Evolutionary conservation across 2,888 invertebrate genomes (phyloP).

Genomic region (Rhogogaster chlorosoma): DNA sequence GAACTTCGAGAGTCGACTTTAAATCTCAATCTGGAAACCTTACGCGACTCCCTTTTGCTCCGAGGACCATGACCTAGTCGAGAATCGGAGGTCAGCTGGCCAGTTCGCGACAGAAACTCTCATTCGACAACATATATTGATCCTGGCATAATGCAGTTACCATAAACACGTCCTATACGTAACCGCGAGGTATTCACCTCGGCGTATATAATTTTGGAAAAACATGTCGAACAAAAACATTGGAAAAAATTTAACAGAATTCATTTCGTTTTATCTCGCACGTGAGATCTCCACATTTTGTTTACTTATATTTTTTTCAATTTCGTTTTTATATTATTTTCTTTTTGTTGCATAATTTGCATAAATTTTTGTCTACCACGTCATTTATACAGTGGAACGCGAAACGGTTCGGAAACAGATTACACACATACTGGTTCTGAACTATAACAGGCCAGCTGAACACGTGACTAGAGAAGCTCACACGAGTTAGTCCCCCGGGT

Average conservation of each 20-base stretch:
- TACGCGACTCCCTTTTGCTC: slow-evolving; percentile 34
- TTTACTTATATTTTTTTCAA: not conserved
- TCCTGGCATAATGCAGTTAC: not conserved
- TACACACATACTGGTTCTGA: not conserved
- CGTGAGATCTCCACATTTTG: not conserved
- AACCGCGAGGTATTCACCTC: not conserved
- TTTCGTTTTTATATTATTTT: not conserved
- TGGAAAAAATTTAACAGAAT: not conserved
- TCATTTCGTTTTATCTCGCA: not conserved
- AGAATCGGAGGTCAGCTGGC: slow-evolving; percentile 8
- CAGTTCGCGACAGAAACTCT: not conserved
- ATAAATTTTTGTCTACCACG: not conserved
- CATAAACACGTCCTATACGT: not conserved
- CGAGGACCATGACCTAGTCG: slow-evolving; percentile 44
- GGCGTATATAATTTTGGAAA: not conserved
- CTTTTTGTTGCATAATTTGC: not conserved
- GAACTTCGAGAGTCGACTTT: not conserved
- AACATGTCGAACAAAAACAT: not conserved
- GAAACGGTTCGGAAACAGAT: slow-evolving; percentile 2
- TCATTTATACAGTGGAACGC: not conserved
- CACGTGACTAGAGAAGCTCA: slow-evolving; percentile 23
- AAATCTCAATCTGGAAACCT: slow-evolving; percentile 40
- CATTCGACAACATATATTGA: slow-evolving; percentile 30
- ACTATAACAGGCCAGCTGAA: not conserved
- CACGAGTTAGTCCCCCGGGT: slow-evolving; percentile 9